Evolutionary conservation across 2,797 vertebrate genomes (phyloP).

Genomic region (Pantherophis alleghaniensis): DNA sequence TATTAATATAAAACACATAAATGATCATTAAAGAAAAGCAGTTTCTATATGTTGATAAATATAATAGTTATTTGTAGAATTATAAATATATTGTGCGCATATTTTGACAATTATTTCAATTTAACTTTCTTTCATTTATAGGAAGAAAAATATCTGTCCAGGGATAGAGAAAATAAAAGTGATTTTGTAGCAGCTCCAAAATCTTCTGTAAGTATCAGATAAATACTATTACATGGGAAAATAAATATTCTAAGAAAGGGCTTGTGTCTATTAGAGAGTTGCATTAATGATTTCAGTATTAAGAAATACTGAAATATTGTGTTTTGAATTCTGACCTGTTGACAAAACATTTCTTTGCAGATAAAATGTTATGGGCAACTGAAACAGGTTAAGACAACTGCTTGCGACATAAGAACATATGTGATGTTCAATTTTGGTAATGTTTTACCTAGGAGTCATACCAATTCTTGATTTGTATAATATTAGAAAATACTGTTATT

Average conservation of each 20-base stretch:
- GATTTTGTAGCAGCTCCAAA: conserved; percentile 33
- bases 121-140: conserved; percentile 41
- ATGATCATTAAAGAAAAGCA: background rate
- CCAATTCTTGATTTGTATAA: conserved; percentile 5
- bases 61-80: background rate
- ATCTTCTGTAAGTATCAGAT: conserved; percentile 66
- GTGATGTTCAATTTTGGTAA: background rate
- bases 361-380: background rate
- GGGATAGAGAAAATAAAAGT: conserved; percentile 50
- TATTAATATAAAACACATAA: background rate
- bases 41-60: background rate
- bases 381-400: background rate
- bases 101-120: conserved; percentile 1
- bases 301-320: background rate
- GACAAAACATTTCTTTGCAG: background rate
- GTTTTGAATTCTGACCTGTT: background rate
- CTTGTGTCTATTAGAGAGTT: background rate
- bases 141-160: conserved; percentile 59
- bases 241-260: conserved; percentile 16
- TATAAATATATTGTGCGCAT: background rate
- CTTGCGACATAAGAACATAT: background rate
- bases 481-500: background rate
- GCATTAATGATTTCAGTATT: background rate
- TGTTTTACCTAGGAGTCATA: conserved; percentile 8
- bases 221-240: conserved; percentile 9